phyloP scores from a whole-genome alignment of 2,113 vertebrate genomes.

The Henicopernis longicauda region DNA sequence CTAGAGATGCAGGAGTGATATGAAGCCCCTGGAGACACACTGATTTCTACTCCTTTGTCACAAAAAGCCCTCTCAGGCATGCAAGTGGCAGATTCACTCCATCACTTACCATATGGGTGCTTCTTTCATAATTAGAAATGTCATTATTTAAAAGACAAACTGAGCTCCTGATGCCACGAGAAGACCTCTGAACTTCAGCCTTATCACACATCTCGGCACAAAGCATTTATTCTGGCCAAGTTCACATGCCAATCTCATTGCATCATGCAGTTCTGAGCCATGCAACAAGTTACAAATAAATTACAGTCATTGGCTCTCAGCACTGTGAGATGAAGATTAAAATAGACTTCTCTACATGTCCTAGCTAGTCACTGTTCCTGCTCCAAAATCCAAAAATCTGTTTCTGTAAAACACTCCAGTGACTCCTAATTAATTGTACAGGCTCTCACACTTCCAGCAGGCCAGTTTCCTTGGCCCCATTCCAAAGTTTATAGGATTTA shows the following conservation, averaged over 20 bases:
- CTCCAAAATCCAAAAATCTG: neutral
- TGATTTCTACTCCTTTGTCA: neutral
- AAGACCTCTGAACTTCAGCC: neutral
- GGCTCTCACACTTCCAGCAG: neutral
- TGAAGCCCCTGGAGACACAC: neutral
- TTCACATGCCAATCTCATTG: neutral
- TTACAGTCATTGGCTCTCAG: neutral
- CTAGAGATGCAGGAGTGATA: neutral
- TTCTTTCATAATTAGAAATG: neutral
- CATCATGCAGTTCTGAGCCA: neutral
- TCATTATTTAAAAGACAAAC: neutral
- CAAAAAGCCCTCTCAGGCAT: neutral
- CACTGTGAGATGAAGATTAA: neutral
- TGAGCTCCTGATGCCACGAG: neutral
- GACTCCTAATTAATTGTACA: neutral
- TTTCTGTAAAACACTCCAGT: neutral
- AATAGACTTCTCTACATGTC: neutral
- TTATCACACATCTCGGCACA: neutral
- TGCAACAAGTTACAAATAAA: neutral
- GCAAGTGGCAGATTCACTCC: neutral
- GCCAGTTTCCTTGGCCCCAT: neutral
- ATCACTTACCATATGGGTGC: neutral
- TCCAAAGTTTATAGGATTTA: neutral
- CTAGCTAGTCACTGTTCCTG: neutral
- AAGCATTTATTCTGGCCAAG: neutral